Conservation (phyloP, 2,888 invertebrate genomes). For the Coelopa pilipes region DNA sequence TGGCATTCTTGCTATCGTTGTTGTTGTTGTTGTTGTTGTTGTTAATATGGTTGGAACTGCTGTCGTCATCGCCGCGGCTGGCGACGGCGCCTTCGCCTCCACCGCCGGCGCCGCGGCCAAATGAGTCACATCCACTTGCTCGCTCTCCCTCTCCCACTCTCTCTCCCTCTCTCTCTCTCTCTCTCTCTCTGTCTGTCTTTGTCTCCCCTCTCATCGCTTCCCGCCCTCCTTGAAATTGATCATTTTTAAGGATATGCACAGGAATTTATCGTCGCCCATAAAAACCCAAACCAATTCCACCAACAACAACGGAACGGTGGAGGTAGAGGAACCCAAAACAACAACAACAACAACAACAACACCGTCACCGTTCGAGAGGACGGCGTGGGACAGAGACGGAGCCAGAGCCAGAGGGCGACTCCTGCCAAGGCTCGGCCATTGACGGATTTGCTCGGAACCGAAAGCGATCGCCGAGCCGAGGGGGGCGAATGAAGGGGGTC, state of each 20-base stretch:
- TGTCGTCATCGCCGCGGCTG: not conserved
- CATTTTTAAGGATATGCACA: constrained; percentile 10
- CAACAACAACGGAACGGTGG: too few species aligned
- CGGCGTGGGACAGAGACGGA: too few species aligned
- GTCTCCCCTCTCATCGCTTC: not conserved
- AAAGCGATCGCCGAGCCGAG: too few species aligned
- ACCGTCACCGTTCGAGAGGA: too few species aligned
- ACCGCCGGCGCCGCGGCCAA: not conserved
- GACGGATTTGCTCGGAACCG: too few species aligned
- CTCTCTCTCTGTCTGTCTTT: not conserved
- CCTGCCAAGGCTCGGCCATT: too few species aligned
- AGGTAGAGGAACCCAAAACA: too few species aligned
- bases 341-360: too few species aligned
- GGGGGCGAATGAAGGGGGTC: too few species aligned
- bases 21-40: not conserved
- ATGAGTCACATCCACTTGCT: constrained; percentile 8
- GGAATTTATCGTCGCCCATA: constrained; percentile 14
- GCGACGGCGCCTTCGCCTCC: not conserved
- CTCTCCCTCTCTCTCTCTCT: not conserved
- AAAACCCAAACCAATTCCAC: not conserved
- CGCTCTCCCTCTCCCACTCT: not conserved
- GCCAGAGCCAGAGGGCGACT: too few species aligned
- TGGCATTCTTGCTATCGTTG: not conserved
- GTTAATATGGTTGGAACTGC: too few species aligned
- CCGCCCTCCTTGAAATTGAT: not conserved